Evolutionary conservation across 2,888 invertebrate species (phyloP), one percentile per base, ranked within the genome.

Genomic region (Branchipolynoe longqiensis): DNA sequence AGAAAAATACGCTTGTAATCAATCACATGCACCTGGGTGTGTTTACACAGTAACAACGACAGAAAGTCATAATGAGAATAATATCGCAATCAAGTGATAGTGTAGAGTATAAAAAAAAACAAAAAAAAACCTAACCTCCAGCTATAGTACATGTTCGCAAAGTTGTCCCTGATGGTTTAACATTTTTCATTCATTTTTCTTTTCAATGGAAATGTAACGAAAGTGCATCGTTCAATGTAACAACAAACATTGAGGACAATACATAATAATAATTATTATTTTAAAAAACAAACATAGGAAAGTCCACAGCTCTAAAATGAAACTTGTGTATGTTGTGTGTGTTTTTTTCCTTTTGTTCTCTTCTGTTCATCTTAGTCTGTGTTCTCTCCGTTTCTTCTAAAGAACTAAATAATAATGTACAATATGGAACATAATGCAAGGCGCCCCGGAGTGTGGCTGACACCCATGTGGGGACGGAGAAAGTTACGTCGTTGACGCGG

Each of bases 141-240:
- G 56, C 82, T 12, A 33, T 82, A 31, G 36, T 58, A 82, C 82
- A 82, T 33, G 12, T 82, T 33, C 59, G 56, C 82, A 78, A 84
- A 69, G 33, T 74, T 84, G 48, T 84, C 84, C 84, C 84, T 84
- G 84, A 84, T 84, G n/a, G n/a, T 84, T 74, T 84, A 54, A 62
- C 41, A 69, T 69, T 6, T 84, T 62, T 78, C n/a, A n/a, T 84
- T 84, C 41, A 56, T 74, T 73, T 40, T 25, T 36, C 38, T 78
- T 74, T 74, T 56, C 48, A 74, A 78, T 84, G 84, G 84, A 84
- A 84, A 84, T 84, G 84, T 84, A 56, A 84, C 84, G 84, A 78
- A 84, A 74, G 28, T 84, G 74, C 36, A 84, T 74, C 48, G 54
- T 78, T 78, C 78, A 78, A 78, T 41, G 78, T 78, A 41, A 41